Conservation (phyloP, 2,888 invertebrate species). For the Pseudanteris insignis region DNA sequence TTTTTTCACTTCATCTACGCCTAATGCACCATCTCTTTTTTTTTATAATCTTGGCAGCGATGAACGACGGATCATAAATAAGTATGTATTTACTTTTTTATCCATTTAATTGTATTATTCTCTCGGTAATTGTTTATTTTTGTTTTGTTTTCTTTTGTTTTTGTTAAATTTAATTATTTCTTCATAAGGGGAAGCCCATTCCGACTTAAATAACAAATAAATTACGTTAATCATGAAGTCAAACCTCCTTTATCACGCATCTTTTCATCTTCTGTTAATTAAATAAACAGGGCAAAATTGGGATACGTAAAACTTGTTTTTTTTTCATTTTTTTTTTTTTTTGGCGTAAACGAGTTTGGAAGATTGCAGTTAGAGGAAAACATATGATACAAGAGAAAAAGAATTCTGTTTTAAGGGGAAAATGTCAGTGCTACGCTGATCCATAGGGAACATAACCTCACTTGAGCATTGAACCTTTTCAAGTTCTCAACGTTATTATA, state of each 20-base stretch:
- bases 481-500: too few species aligned
- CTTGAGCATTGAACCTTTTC: too few species aligned
- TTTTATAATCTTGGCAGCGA: slow-evolving; percentile 58
- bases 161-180: slow-evolving; percentile 18
- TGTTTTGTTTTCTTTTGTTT: slow-evolving; percentile 16
- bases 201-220: slow-evolving; percentile 52
- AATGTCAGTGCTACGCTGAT: too few species aligned
- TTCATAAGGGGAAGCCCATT: slow-evolving; percentile 55
- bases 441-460: too few species aligned
- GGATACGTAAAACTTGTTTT: too few species aligned
- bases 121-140: slow-evolving; percentile 1
- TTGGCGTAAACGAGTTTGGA: too few species aligned
- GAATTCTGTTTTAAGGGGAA: too few species aligned
- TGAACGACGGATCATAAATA: slow-evolving; percentile 57
- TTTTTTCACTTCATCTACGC: slow-evolving; percentile 29
- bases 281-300: too few species aligned
- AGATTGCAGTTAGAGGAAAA: too few species aligned
- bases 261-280: too few species aligned
- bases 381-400: too few species aligned
- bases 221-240: slow-evolving; percentile 38
- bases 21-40: slow-evolving; percentile 33
- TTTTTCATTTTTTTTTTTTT: too few species aligned
- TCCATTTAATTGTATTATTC: neutral
- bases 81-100: slow-evolving; percentile 27
- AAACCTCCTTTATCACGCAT: slow-evolving; percentile 18